Evolutionary conservation across 2,797 vertebrate species (phyloP).

Genomic region (Babyrousa celebensis): DNA sequence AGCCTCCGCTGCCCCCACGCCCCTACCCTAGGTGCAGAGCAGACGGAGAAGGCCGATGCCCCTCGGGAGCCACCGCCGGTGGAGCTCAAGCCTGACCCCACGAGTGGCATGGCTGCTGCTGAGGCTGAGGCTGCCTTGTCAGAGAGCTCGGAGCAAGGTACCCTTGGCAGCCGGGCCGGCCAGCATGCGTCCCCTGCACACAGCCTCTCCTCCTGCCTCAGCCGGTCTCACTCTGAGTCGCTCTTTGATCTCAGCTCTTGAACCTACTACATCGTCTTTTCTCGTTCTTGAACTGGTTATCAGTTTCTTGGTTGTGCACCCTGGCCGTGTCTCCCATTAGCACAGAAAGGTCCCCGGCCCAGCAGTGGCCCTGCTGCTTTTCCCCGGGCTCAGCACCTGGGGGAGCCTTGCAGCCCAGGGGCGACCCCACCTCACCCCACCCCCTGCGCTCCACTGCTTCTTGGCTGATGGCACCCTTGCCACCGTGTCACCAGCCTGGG

Average conservation of each 20-base stretch:
- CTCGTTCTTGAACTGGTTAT: background rate
- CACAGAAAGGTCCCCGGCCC: accelerated
- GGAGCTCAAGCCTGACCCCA: background rate
- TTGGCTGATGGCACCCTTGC: background rate
- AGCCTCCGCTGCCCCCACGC: background rate
- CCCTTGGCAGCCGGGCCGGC: accelerated
- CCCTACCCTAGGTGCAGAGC: slow-evolving; percentile 65
- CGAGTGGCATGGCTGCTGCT: slow-evolving; percentile 79
- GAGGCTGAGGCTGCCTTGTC: accelerated
- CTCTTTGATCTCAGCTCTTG: no score
- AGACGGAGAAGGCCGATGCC: background rate
- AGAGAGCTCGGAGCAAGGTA: slow-evolving; percentile 71
- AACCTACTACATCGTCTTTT: background rate
- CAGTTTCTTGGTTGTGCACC: background rate
- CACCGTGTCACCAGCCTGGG: background rate
- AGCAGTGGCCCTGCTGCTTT: background rate
- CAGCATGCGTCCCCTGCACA: background rate
- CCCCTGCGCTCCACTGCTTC: background rate
- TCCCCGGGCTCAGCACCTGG: background rate
- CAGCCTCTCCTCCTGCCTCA: accelerated
- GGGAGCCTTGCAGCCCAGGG: background rate
- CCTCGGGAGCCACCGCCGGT: accelerated
- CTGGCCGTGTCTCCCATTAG: background rate
- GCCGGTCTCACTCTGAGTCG: background rate
- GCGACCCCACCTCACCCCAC: background rate